Evolutionary conservation across 2,113 vertebrate genomes (phyloP), one percentile per base, ranked within the genome.

Genomic region (Sinocyclocheilus maitianheensis): DNA sequence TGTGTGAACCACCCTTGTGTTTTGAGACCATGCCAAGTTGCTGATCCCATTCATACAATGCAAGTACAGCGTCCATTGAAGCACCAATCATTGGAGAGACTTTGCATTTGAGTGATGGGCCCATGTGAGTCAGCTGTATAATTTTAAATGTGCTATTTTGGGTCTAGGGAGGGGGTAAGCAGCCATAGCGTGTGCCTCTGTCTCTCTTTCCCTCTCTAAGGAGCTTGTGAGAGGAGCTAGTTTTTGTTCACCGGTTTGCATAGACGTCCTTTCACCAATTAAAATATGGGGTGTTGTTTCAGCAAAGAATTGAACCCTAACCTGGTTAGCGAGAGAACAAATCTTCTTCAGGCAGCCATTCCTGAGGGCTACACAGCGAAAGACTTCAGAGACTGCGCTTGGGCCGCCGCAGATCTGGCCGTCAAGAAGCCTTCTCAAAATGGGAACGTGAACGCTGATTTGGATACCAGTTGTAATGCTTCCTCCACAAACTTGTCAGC

Each of bases 211-310:
- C 83, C 86, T 94, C 94, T 92, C 91, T 91, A 93, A 94, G 93
- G 85, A 84, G 84, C 87, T 71, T 26, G 88, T 46, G 86, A 51
- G 91, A 89, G 88, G 88, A 93, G 85, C 90, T 65, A 86, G 51
- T 63, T 85, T n/a, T 90, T 85, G 90, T 86, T 78, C 87, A 34
- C 62, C 79, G 76, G 60, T 85, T 75, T 80, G 90, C 91, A 76
- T 5, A 89, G 90, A 88, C 84, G 89, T 87, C 24, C 10, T 48
- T 48, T 48, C 46, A 51, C 43, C 60, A 90, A 90, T 88, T 86
- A 94, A 69, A 83, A 92, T 88, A 99, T 98, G 97, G 97, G 97
- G 75, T 99, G 97, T 94, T 99, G 97, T 94, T 98, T 97, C 91
- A 97, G 96, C 93, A 97, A 97, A 92, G 97, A 97, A 91, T 86